Conservation (phyloP, 2,113 vertebrate genomes). For the Orthonyx spaldingii region DNA sequence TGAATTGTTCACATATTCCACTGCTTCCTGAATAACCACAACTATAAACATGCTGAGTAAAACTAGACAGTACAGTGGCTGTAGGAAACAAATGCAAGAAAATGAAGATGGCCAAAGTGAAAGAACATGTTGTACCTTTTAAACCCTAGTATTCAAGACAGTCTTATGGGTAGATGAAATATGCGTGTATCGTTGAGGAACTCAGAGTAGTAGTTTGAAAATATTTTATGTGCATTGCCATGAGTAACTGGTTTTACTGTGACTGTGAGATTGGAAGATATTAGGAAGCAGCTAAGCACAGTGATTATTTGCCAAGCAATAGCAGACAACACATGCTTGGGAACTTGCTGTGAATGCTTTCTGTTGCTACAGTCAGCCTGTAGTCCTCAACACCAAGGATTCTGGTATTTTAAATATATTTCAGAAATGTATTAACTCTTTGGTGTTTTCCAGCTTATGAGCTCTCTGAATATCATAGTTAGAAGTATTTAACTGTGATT, state of each 20-base stretch:
- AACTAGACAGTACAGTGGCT: neutral
- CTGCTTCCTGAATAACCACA: neutral
- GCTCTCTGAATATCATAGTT: neutral
- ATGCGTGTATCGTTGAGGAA: neutral
- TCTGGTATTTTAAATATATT: neutral
- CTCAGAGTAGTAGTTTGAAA: neutral
- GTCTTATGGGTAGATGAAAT: neutral
- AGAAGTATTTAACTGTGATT: neutral
- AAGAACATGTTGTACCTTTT: neutral
- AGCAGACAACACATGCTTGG: neutral
- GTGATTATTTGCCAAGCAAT: neutral
- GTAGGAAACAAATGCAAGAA: neutral
- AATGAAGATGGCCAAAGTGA: neutral
- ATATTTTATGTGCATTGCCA: neutral
- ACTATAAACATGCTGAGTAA: neutral
- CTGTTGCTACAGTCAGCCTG: neutral
- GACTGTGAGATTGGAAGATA: neutral
- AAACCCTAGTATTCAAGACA: neutral
- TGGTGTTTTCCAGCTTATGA: neutral
- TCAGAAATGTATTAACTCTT: neutral
- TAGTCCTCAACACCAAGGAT: neutral
- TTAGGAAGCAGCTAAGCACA: neutral
- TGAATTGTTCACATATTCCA: neutral
- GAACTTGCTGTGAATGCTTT: neutral
- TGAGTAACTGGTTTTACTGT: neutral